Base-by-base conservation (phyloP, 2,888 invertebrate genomes). In the Emesis furor region DNA sequence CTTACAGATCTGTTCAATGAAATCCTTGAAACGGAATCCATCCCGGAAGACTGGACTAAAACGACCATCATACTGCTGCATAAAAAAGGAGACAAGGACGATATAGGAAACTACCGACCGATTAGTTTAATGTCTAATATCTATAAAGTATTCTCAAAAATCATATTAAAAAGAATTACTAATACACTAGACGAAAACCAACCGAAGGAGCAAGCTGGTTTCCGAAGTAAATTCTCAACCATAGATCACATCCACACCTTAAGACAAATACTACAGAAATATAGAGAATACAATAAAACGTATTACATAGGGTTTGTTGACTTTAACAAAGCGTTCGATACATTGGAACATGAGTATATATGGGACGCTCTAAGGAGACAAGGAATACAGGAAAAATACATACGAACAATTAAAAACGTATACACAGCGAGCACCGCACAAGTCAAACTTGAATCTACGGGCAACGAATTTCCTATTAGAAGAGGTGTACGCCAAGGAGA, bases 1-100 rank as follows among this genome's bases (percentile, higher is more conserved):
- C 79, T 90, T 35, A 88, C 88, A 65, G 72, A 89, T 59, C 8
- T 90, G 35, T 90, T 88, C 51, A 89, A 89, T n/a, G 83, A 89
- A 75, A 88, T 89, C 12, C 35, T 83, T 10, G 72, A 76, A 55
- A 83, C 46, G n/a, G 83, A 86, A 81, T 75, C 0, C 24, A 88
- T 88, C 10, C 88, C 89, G 7, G 30, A 76, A 14, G 85, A 89
- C 7, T 90, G 90, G 90, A 90, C 87, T 3, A 86, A 79, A 86
- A 89, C 87, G 14, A 87, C 83, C 39, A 90, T 89, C 55, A 81
- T 85, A 80, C 62, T 90, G n/a, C 17, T 90, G 7, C 86, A 89
- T 72, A 89, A 89, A 68, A 37, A 90, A 88, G 87, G 88, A 35
- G 83, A 88, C 35, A 82, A 87, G 75, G 80, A 72, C 24, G 24